Percentiles rank a stretch among this genome's conserved stretches.
Evolutionary conservation across 2,888 invertebrate species (phyloP).

Genomic region (Gnatocerus cornutus): DNA sequence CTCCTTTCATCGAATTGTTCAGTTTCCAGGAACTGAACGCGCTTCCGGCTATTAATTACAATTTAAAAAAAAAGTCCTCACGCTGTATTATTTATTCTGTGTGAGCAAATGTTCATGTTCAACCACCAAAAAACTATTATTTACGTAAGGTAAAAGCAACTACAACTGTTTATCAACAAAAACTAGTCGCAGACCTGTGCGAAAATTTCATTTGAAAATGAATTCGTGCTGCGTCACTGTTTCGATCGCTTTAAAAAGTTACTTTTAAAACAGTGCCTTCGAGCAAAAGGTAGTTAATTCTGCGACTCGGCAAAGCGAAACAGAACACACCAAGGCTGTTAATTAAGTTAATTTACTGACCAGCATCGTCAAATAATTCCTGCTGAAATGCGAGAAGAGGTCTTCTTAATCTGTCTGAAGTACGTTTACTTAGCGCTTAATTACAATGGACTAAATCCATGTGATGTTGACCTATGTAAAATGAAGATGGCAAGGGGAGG

Average conservation of each 20-base stretch:
- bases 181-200: too few species aligned
- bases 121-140: too few species aligned
- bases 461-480: conserved; percentile 39
- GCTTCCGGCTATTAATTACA: too few species aligned
- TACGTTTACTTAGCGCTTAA: conserved; percentile 51
- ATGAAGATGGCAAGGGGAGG: conserved; percentile 24
- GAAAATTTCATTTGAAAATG: background rate
- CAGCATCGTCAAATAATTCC: conserved; percentile 51
- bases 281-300: conserved; percentile 43
- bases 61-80: too few species aligned
- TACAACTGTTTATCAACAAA: too few species aligned
- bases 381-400: conserved; percentile 51
- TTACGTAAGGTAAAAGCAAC: too few species aligned
- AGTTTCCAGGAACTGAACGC: too few species aligned
- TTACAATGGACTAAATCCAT: conserved; percentile 45
- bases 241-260: conserved; percentile 12
- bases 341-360: conserved; percentile 53
- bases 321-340: conserved; percentile 42
- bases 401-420: conserved; percentile 48
- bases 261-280: conserved; percentile 22
- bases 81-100: too few species aligned
- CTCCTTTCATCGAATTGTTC: too few species aligned
- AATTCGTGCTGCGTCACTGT: background rate
- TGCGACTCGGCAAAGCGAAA: conserved; percentile 43
- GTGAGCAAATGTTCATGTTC: too few species aligned